A percentile compares a stretch with the other conserved stretches of the same genome.
Conservation (phyloP, 2,797 vertebrate species). For the Synanceia verrucosa region DNA sequence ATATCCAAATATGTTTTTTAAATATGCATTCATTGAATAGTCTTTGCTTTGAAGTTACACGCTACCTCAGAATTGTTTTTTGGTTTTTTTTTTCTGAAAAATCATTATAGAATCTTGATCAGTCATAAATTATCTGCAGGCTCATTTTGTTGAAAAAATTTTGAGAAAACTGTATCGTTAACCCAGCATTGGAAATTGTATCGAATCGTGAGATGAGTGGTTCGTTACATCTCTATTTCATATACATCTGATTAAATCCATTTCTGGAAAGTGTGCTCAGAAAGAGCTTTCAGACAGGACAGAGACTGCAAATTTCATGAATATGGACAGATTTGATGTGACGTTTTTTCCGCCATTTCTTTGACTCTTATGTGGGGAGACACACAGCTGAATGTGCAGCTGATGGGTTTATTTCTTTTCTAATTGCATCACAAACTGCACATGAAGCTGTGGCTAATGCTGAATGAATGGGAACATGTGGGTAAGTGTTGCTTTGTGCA, state of each 20-base stretch:
- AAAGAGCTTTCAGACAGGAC: neutral
- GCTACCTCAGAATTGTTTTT: too few relatives aligned
- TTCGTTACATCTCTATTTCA: neutral
- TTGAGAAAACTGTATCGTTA: too few relatives aligned
- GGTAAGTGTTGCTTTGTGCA: constrained; percentile 29
- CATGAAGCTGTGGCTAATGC: constrained; percentile 24
- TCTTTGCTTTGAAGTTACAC: too few relatives aligned
- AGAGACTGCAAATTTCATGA: neutral
- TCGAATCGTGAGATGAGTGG: too few relatives aligned
- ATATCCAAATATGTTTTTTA: too few relatives aligned
- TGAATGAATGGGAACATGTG: constrained; percentile 39
- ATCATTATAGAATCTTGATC: too few relatives aligned
- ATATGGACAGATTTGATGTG: neutral
- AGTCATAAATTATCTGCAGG: too few relatives aligned
- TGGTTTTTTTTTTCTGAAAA: too few relatives aligned
- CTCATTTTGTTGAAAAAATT: too few relatives aligned
- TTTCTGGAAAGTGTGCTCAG: neutral
- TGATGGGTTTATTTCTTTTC: neutral
- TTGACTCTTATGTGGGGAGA: neutral
- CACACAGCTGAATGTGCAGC: neutral
- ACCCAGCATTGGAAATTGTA: too few relatives aligned
- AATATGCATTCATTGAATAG: too few relatives aligned
- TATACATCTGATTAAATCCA: neutral
- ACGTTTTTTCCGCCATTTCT: neutral
- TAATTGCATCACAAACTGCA: constrained; percentile 12